Evolutionary conservation across 2,113 vertebrate genomes (phyloP), one percentile per base, ranked within the genome.

Genomic region (Phrynocephalus versicolor): DNA sequence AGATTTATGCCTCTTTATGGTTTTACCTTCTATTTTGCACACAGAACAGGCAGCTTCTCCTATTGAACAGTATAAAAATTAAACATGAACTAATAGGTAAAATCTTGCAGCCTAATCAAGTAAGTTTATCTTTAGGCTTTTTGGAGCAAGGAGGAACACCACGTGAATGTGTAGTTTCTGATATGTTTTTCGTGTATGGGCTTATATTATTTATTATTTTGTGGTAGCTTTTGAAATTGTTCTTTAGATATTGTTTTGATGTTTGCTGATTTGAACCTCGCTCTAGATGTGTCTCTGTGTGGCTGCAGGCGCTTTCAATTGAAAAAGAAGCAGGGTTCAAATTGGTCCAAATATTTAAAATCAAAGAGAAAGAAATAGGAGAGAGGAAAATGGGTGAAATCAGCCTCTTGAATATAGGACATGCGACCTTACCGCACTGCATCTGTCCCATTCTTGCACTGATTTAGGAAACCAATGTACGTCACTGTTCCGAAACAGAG

Each of bases 311-410:
- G 0, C 0, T 88, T 67, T 84, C 57, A 41, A 81, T 85, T 37
- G 33, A 39, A 62, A 12, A 21, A 79, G 57, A 62, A 60, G 10
- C 33, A 25, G 33, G 10, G 58, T 62, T 37, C n/a, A 62, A 62
- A 62, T 14, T 25, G 25, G 71, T 55, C 81, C 84, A 33, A 90
- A 69, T 65, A 58, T 84, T 41, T 86, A 84, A 88, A 88, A 90
- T 85, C 87, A 90, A 0, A 0, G 21, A 80, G 79, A 81, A 81
- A 57, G 25, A 10, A 77, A 23, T 13, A 88, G 67, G 18, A 57
- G 60, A 3, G 41, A 85, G 71, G 27, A 39, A 55, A 83, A 86
- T 72, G 55, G 69, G 86, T 16, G 13, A 80, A 55, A 85, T 33
- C 78, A 67, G 13, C 25, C 64, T 67, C 27, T 55, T 0, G 0